Evolutionary conservation across 2,797 vertebrate species (phyloP).

Genomic region (Gadopsis marmoratus): DNA sequence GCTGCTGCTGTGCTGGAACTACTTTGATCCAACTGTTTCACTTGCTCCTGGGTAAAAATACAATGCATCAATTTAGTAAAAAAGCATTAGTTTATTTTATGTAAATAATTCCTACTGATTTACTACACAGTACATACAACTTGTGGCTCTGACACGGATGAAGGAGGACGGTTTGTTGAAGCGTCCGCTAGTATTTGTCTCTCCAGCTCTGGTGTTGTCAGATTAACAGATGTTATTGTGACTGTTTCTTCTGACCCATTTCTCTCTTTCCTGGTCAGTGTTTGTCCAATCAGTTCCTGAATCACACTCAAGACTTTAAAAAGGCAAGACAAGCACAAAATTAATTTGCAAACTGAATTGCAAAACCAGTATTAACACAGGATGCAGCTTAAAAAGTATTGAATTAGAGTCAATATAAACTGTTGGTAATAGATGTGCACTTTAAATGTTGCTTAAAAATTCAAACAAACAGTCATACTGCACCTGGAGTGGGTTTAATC

Average conservation of each 20-base stretch:
- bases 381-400: not conserved
- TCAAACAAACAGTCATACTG: constrained; percentile 8
- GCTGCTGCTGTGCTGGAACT: not conserved
- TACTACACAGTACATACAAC: constrained; percentile 44
- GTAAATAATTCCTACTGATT: not conserved
- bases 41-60: constrained; percentile 16
- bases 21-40: accelerated
- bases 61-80: not conserved
- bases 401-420: not conserved
- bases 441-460: not conserved
- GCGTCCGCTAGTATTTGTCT: not conserved
- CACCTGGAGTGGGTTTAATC: constrained; percentile 54
- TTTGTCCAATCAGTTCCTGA: not conserved
- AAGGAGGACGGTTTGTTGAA: not conserved
- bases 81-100: not conserved
- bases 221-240: not conserved
- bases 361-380: not conserved
- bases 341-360: accelerated
- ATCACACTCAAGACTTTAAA: constrained; percentile 21
- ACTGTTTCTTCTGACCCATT: accelerated
- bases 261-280: accelerated
- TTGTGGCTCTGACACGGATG: not conserved
- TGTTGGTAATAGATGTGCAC: not conserved
- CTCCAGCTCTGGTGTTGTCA: accelerated
- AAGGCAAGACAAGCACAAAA: constrained; percentile 4